These are phyloP conservation scores for Timandra comae DNA, from an alignment of 2,888 invertebrate genomes.

Conservation along the genomic window DNA sequence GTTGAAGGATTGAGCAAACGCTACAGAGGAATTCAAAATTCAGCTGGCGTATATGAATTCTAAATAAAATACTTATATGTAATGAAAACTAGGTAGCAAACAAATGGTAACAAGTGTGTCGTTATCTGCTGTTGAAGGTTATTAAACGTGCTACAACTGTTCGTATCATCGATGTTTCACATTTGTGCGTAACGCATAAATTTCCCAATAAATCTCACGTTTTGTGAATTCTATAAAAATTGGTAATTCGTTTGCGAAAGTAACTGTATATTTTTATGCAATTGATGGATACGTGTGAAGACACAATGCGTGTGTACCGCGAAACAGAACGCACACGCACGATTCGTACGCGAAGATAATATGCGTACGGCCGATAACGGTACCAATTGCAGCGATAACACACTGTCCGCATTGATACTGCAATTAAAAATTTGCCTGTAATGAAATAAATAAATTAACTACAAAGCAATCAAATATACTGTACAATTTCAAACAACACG, in stretches of 20 bases:
- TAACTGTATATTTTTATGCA: slow-evolving; percentile 46
- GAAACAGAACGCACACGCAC: slow-evolving; percentile 62
- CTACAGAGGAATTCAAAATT: too few relatives aligned
- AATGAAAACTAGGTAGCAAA: too few relatives aligned
- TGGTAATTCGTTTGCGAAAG: slow-evolving; percentile 66
- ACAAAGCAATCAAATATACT: too few relatives aligned
- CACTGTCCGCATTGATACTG: slow-evolving; percentile 38
- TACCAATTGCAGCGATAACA: slow-evolving; percentile 48
- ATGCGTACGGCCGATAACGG: slow-evolving; percentile 57
- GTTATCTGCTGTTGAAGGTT: slow-evolving; percentile 21
- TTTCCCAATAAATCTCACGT: slow-evolving; percentile 66
- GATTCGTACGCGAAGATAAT: slow-evolving; percentile 58
- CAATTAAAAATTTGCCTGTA: slow-evolving; percentile 45
- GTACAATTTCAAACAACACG: slow-evolving; percentile 2
- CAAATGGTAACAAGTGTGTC: slow-evolving; percentile 1
- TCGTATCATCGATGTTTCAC: slow-evolving; percentile 42
- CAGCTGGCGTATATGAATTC: too few relatives aligned
- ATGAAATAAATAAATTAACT: slow-evolving; percentile 11
- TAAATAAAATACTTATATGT: too few relatives aligned
- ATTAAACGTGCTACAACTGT: slow-evolving; percentile 38
- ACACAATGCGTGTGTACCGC: slow-evolving; percentile 50
- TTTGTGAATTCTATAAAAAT: slow-evolving; percentile 49
- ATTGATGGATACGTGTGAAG: slow-evolving; percentile 47
- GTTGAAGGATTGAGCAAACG: too few relatives aligned
- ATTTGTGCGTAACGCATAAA: slow-evolving; percentile 59